Conservation (phyloP, 2,888 invertebrate genomes). For the Penaeus monodon region DNA sequence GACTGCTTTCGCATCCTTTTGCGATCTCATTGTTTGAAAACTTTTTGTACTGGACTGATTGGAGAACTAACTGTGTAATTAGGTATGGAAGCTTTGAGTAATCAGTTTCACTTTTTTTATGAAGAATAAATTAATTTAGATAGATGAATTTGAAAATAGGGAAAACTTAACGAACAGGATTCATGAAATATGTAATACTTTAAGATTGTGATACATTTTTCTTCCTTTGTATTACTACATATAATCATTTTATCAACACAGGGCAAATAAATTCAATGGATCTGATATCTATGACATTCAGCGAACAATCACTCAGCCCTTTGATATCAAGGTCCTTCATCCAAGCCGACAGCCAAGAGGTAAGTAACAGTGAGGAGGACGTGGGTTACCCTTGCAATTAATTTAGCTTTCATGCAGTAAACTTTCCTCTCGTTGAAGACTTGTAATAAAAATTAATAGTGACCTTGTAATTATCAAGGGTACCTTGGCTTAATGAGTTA, state of each 20-base stretch:
- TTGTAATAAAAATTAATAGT: too few species aligned
- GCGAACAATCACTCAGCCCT: constrained; percentile 87
- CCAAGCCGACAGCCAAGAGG: constrained; percentile 80
- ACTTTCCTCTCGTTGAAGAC: too few species aligned
- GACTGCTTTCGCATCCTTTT: constrained; percentile 87
- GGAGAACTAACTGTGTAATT: constrained; percentile 88
- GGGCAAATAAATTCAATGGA: constrained; percentile 66
- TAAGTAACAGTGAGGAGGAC: constrained; percentile 63
- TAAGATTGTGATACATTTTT: not conserved
- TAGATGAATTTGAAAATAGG: too few species aligned
- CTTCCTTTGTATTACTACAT: not conserved
- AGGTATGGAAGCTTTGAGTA: constrained; percentile 68
- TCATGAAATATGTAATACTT: too few species aligned
- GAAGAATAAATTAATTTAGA: too few species aligned
- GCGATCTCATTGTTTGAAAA: constrained; percentile 88
- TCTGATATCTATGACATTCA: constrained; percentile 83
- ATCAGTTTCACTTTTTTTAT: too few species aligned
- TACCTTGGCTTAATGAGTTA: too few species aligned
- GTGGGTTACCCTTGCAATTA: not conserved
- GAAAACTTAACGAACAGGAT: too few species aligned
- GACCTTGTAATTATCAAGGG: too few species aligned
- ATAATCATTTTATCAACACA: constrained; percentile 61
- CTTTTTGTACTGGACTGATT: constrained; percentile 94
- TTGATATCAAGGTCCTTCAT: constrained; percentile 88
- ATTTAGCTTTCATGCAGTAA: too few species aligned